Conservation (phyloP, 2,888 invertebrate species). For the Macaria liturata region DNA sequence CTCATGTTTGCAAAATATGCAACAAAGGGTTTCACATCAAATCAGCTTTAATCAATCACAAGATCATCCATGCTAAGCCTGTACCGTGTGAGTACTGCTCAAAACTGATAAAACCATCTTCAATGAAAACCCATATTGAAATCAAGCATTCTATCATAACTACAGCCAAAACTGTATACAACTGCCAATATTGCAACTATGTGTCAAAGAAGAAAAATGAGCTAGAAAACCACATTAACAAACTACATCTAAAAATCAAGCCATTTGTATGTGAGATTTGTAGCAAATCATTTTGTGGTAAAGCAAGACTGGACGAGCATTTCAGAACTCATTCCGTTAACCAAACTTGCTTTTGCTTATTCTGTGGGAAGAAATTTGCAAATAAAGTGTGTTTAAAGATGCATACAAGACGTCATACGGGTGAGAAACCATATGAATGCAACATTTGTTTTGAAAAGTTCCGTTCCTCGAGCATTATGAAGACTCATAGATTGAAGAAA, state of each 20-base stretch:
- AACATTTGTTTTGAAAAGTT: slow-evolving; percentile 52
- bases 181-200: slow-evolving; percentile 26
- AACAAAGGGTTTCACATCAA: slow-evolving; percentile 43
- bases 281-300: slow-evolving; percentile 39
- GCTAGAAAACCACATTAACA: slow-evolving; percentile 33
- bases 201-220: slow-evolving; percentile 18
- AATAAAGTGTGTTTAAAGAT: slow-evolving; percentile 52
- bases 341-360: slow-evolving; percentile 42
- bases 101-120: slow-evolving; percentile 40
- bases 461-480: slow-evolving; percentile 53
- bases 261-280: slow-evolving; percentile 30
- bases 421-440: slow-evolving; percentile 52
- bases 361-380: slow-evolving; percentile 49
- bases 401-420: slow-evolving; percentile 53
- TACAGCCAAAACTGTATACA: slow-evolving; percentile 2
- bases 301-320: slow-evolving; percentile 45
- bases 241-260: slow-evolving; percentile 31
- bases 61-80: slow-evolving; percentile 39
- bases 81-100: slow-evolving; percentile 45
- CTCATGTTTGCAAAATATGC: slow-evolving; percentile 49
- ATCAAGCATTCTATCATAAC: slow-evolving; percentile 32
- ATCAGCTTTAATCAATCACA: slow-evolving; percentile 43
- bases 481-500: slow-evolving; percentile 49
- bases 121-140: slow-evolving; percentile 48
- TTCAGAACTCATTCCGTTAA: slow-evolving; percentile 39